Base-by-base conservation (phyloP, 2,888 invertebrate species). In the Polydrusus tereticollis region DNA sequence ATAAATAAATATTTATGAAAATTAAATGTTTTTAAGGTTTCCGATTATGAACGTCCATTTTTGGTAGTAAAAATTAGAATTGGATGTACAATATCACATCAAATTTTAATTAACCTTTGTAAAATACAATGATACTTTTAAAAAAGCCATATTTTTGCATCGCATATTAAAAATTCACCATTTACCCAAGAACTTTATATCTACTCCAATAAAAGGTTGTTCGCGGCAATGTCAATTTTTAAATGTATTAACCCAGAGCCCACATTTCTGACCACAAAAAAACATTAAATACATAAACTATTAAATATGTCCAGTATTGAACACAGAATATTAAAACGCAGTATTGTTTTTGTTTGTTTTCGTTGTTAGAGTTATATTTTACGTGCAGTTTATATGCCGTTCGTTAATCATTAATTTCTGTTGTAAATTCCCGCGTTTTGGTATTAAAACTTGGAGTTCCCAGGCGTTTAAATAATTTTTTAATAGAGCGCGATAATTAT, bases 161-260 rank as follows among this genome's bases (percentile, higher is more conserved):
- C 0, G 1, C 45, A 45, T 43, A 8, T 16, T 16, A 1, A 18
- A 16, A 18, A 45, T 45, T 45, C 18, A 36, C 36, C 36, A 21
- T 43, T 60, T 60, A 60, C 43, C 10, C 41, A 60, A 41, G 16
- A 38, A 60, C 41, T 21, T 7, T 16, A n/a, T 23, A 60, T 43
- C 14, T 12, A 21, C 12, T 16, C 14, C 16, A 47, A 23, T 52
- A 16, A 41, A 16, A 23, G 43, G 16, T 60, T 43, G 23, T 60
- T 59, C 8, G 16, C 43, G 60, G 43, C 26, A 60, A 60, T 41
- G 60, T 60, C 60, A 60, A 23, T 43, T 20, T 41, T 59, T 16
- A 55, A 58, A 14, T 36, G n/a, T 18, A 21, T 38, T 10, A 23
- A 47, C 2, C 21, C 0, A 10, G 12, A 12, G 21, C 8, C 45